Evolutionary conservation across 2,888 invertebrate genomes (phyloP), one percentile per base, ranked within the genome.

Genomic region (Mayetiola destructor): DNA sequence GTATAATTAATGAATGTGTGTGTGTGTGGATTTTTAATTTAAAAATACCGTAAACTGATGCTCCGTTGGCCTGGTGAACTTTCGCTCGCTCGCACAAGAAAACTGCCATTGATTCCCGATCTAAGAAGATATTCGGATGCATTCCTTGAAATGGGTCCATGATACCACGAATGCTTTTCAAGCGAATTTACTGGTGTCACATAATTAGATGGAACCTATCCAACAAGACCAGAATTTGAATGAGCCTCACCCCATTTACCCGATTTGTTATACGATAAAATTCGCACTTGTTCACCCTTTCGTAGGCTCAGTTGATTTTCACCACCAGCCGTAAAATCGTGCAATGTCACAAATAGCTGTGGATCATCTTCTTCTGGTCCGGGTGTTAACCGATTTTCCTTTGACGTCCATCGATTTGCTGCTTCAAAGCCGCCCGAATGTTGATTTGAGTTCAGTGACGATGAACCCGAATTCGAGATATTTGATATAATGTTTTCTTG

Each of bases 231-330:
- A 52, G 82, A 79, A 59, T 84, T 80, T 52, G 93, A 89, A 72
- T 95, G 92, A 12, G 96, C 97, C 74, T 99, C 97, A 74, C 97
- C 97, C 99, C 99, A 99, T 77, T 99, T 97, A 57, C 95, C 95
- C 66, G 93, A 93, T 73, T 94, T 93, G 77, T 99, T 99, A 77
- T 97, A 97, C 70, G 92, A 91, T 67, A 97, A 79, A 67, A 99
- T 95, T 64, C 91, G 84, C 63, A 99, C 91, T 80, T 96, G 93
- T 75, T 95, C 94, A 65, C 94, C 93, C 80, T 94, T 94, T 70
- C 89, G 88, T 64, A 97, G 82, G 69, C 88, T 89, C 64, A 97
- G 82, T 74, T 97, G 96, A 76, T 97, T 96, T 71, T 96, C 95
- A 57, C 96, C 95, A 60, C 92, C 92, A 20, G 96, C 94, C 75